A percentile compares a stretch with the other conserved stretches of the same genome.
Evolutionary conservation across 2,113 vertebrate genomes (phyloP).

Genomic region (Pterocles orientalis): DNA sequence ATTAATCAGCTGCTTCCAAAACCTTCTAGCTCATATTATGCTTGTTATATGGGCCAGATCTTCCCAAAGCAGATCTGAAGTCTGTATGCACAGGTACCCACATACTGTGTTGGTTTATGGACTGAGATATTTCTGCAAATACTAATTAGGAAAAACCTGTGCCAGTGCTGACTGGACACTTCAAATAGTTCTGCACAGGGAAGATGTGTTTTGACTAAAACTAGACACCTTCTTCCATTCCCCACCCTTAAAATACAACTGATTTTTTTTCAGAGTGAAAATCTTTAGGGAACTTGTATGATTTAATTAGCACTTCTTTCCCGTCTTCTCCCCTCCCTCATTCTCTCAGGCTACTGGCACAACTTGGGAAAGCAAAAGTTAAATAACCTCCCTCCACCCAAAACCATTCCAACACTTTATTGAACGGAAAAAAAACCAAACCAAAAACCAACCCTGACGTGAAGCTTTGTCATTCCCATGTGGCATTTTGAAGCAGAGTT

Average conservation of each 20-base stretch:
- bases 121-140: neutral
- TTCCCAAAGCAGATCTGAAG: neutral
- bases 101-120: neutral
- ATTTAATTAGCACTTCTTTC: neutral
- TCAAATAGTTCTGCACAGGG: neutral
- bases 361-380: neutral
- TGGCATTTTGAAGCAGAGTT: neutral
- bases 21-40: neutral
- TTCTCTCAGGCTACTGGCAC: conserved; percentile 11
- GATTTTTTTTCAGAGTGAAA: neutral
- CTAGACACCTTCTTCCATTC: neutral
- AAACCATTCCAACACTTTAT: neutral
- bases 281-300: neutral
- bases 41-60: neutral
- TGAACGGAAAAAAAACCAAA: neutral
- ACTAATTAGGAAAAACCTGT: neutral
- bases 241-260: neutral
- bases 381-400: neutral
- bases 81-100: neutral
- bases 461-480: neutral
- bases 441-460: neutral
- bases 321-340: fast-evolving
- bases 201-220: neutral
- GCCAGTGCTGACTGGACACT: neutral
- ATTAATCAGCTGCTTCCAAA: neutral